Percentiles rank a stretch among this genome's conserved stretches.
phyloP scores from a whole-genome alignment of 2,797 vertebrate species.

The Cyprinella venusta region DNA sequence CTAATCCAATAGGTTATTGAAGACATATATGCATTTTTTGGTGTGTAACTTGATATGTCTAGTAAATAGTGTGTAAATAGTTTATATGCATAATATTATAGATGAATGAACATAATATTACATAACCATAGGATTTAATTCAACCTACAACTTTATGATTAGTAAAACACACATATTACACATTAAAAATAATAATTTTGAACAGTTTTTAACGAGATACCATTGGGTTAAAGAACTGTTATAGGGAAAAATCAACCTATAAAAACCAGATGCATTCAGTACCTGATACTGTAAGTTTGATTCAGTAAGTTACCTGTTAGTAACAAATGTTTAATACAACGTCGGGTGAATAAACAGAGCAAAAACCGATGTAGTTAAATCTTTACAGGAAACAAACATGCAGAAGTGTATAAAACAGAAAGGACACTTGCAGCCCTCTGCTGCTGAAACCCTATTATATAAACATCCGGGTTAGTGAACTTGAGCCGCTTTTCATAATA shows the following conservation, averaged over 20 bases:
- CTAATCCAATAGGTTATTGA: no score
- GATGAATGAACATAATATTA: not conserved
- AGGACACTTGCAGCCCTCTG: not conserved
- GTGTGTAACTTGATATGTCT: no score
- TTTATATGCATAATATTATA: not conserved
- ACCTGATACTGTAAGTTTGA: no score
- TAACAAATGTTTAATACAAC: not conserved
- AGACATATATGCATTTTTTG: not conserved
- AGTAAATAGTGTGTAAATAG: no score
- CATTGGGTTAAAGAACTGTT: not conserved
- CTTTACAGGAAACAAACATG: not conserved
- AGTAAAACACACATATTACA: not conserved
- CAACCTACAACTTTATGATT: not conserved
- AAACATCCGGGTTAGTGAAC: slow-evolving; percentile 34
- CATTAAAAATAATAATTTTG: not conserved
- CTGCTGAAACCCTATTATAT: not conserved
- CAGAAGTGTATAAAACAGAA: not conserved
- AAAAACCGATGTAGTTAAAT: not conserved
- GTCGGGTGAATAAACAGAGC: not conserved
- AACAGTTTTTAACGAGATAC: not conserved
- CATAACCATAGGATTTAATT: not conserved
- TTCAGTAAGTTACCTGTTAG: not conserved
- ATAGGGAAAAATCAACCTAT: not conserved
- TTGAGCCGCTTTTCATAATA: slow-evolving; percentile 23
- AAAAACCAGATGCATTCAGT: not conserved